These are phyloP conservation scores for Propithecus deckenii DNA, from an alignment of 2,797 vertebrate genomes.

Conservation along the genomic window DNA sequence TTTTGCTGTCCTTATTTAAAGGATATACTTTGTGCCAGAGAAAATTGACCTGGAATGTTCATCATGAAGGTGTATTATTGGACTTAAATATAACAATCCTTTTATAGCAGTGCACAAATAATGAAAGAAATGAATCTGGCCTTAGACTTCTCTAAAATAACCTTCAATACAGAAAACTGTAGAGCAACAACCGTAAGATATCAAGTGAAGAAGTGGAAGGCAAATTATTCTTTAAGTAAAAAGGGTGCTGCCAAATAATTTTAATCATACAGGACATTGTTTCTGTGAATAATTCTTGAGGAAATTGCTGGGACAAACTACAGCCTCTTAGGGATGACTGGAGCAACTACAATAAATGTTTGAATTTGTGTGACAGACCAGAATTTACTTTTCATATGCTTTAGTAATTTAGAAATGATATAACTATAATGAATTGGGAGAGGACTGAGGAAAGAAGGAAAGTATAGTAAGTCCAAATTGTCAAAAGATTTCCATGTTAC, in stretches of 20 bases:
- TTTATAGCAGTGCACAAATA: background rate
- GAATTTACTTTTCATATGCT: background rate
- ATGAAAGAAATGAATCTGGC: background rate
- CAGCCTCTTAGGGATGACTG: background rate
- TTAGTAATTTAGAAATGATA: background rate
- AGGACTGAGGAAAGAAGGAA: background rate
- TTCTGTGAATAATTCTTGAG: conserved; percentile 7
- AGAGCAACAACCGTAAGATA: background rate
- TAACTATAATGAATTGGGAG: background rate
- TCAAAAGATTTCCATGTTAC: background rate
- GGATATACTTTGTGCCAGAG: background rate
- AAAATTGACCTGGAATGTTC: background rate
- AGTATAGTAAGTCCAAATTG: background rate
- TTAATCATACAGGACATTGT: background rate
- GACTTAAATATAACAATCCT: background rate
- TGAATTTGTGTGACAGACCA: background rate
- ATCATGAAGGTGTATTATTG: background rate
- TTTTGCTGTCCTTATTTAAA: background rate
- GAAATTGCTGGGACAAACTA: background rate
- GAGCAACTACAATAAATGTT: background rate
- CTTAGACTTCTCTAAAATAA: background rate
- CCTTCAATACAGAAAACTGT: background rate
- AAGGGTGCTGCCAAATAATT: background rate
- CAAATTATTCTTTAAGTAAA: background rate
- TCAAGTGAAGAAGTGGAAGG: background rate